Conservation (phyloP, 2,888 invertebrate species). For the Troides oblongomaculatus region DNA sequence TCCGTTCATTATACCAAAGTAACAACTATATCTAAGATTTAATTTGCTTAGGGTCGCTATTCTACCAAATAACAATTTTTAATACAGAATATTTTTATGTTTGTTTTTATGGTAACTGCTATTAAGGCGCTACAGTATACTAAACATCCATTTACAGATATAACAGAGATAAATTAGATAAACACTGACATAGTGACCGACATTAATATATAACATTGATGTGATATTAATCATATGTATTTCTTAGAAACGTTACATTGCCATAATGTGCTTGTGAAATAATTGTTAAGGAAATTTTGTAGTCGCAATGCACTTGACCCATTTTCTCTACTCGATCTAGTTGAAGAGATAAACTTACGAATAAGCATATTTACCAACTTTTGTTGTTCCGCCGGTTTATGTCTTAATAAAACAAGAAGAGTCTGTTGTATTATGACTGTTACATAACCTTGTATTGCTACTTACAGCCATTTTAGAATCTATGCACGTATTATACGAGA, state of each 20-base stretch:
- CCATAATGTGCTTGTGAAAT: background rate
- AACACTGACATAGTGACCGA: too few species aligned
- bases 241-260: background rate
- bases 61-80: too few species aligned
- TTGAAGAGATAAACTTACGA: constrained; percentile 1
- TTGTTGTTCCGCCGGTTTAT: background rate
- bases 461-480: constrained; percentile 6
- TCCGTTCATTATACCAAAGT: too few species aligned
- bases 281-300: constrained; percentile 2
- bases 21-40: too few species aligned
- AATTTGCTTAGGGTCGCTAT: too few species aligned
- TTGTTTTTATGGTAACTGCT: too few species aligned
- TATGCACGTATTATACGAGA: constrained; percentile 23
- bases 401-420: background rate
- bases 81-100: too few species aligned
- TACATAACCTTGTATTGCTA: constrained; percentile 12
- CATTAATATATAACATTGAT: too few species aligned
- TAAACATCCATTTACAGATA: too few species aligned
- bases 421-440: constrained; percentile 7
- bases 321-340: background rate
- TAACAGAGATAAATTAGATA: too few species aligned
- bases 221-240: background rate
- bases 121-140: too few species aligned
- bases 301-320: background rate
- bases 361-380: background rate